These are phyloP conservation scores for Phytoseiulus persimilis DNA, from an alignment of 2,888 invertebrate genomes.

Conservation along the genomic window DNA sequence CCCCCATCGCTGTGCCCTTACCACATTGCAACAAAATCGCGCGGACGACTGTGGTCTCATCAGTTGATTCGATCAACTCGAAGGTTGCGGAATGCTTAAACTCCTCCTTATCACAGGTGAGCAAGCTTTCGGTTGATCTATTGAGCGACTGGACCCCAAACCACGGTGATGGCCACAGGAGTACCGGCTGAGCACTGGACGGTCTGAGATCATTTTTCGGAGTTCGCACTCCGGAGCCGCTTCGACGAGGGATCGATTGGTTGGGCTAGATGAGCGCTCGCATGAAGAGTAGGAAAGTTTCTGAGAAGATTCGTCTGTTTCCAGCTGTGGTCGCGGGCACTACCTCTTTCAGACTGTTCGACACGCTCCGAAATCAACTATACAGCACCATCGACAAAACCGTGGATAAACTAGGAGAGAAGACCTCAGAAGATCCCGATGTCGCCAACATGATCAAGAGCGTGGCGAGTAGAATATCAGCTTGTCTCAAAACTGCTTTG, in stretches of 20 bases:
- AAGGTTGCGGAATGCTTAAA: not conserved
- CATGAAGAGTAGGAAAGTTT: not conserved
- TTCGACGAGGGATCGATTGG: too few species aligned
- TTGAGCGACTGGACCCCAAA: too few species aligned
- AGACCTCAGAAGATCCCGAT: conserved; percentile 7
- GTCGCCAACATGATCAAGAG: not conserved
- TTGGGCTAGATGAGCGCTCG: not conserved
- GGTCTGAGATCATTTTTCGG: too few species aligned
- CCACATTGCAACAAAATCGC: not conserved
- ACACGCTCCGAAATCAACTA: conserved; percentile 31
- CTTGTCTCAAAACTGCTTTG: too few species aligned
- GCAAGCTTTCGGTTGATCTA: not conserved
- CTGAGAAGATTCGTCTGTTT: not conserved
- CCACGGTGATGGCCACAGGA: too few species aligned
- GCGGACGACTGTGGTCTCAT: not conserved
- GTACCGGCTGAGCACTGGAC: too few species aligned
- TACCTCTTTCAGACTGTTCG: not conserved
- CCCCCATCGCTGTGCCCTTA: not conserved
- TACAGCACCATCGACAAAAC: conserved; percentile 28
- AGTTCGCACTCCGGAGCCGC: too few species aligned
- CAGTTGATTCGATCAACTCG: not conserved
- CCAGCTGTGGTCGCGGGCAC: not conserved
- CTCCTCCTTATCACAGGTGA: not conserved
- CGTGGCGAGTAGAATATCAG: not conserved
- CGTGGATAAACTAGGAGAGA: conserved; percentile 8